Conservation (phyloP, 2,113 vertebrate genomes). For the Pipa parva region DNA sequence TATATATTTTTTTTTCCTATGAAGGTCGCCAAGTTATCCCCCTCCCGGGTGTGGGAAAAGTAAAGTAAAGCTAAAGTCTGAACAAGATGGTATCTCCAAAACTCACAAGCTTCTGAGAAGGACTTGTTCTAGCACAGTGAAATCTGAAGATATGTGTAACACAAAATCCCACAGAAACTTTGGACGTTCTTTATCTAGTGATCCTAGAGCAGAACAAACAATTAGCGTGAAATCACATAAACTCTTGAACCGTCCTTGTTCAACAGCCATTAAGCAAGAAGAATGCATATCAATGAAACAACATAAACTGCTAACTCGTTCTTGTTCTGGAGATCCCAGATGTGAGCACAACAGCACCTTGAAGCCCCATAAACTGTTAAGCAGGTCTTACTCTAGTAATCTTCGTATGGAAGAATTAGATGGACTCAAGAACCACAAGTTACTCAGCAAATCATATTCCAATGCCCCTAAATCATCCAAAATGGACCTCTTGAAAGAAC, state of each 20-base stretch:
- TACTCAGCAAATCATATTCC: constrained; percentile 76
- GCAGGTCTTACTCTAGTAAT: constrained; percentile 75
- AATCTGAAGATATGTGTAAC: constrained; percentile 69
- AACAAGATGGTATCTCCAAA: constrained; percentile 80
- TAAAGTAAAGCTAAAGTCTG: constrained; percentile 80
- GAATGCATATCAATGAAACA: constrained; percentile 69
- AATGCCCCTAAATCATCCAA: constrained; percentile 72
- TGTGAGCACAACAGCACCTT: constrained; percentile 71
- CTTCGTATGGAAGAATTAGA: constrained; percentile 76
- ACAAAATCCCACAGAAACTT: constrained; percentile 74
- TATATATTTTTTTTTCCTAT: background rate
- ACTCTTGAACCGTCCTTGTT: constrained; percentile 71
- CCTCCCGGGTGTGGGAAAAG: constrained; percentile 83
- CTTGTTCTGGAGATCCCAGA: constrained; percentile 72
- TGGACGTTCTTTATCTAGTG: constrained; percentile 72
- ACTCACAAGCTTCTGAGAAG: constrained; percentile 78
- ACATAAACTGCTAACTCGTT: constrained; percentile 71
- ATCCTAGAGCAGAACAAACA: constrained; percentile 70
- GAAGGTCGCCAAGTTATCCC: constrained; percentile 86
- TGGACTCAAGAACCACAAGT: constrained; percentile 73
- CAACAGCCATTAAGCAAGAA: constrained; percentile 62
- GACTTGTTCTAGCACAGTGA: constrained; percentile 76
- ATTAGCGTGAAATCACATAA: constrained; percentile 71
- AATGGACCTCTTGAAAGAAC: constrained; percentile 75
- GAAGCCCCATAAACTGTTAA: constrained; percentile 77